Evolutionary conservation across 2,888 invertebrate species (phyloP), one percentile per base, ranked within the genome.

Genomic region (Deilephila porcellus): DNA sequence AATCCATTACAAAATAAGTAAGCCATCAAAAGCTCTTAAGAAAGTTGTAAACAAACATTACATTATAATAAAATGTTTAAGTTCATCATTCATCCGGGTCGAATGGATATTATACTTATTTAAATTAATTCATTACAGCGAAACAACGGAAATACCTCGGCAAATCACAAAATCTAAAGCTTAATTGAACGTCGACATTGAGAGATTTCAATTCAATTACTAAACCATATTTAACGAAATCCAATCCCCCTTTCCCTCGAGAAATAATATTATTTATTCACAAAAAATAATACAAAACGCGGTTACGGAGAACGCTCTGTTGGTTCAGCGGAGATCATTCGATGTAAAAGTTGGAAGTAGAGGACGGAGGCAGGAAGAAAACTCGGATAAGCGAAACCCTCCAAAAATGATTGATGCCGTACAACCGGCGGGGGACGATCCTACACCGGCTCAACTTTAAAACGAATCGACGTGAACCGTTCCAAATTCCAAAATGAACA

Each of bases 141-240:
- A 90, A 93, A 93, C 93, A 93, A 93, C 90, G 91, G 90, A 90
- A 90, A 91, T 91, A 83, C 91, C 90, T 89, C 90, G 87, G 90
- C 91, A 89, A 85, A 88, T 88, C 86, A 88, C 84, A 85, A 91
- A 93, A 91, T 91, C 88, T 91, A 90, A 93, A 91, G 91, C 93
- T 93, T 93, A 94, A 94, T 94, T 94, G 93, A 93, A 94, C 89
- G 91, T 91, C 93, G 94, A 93, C 94, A 93, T 94, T 94, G 94
- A 94, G 92, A 94, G 94, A 94, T 94, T 94, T 94, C 94, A 94
- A 94, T 94, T 94, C 94, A 94, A 94, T 94, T 94, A 94, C 93
- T 94, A 94, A 94, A 93, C 93, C 94, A 94, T 93, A 94, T 94
- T 94, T 94, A 94, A 93, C 94, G 94, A 94, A 94, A 94, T 94